phyloP scores from a whole-genome alignment of 1,140 invertebrate species.

The Heliothis subflexa region DNA sequence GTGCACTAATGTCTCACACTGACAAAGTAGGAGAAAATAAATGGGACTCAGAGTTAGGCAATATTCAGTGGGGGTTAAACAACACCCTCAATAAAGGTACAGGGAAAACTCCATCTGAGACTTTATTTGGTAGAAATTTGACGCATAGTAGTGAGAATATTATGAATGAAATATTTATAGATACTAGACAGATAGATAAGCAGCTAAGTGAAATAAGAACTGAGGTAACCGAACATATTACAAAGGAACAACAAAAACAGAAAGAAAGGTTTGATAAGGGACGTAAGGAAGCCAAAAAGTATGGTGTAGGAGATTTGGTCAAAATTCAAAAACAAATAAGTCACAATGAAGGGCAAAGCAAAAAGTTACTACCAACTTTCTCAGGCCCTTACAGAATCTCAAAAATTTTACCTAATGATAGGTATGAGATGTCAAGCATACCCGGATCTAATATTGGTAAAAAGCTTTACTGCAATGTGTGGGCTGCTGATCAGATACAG shows the following conservation, averaged over 20 bases:
- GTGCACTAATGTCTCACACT: slow-evolving; percentile 38
- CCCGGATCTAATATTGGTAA: slow-evolving; percentile 42
- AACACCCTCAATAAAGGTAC: slow-evolving; percentile 22
- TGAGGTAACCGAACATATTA: background rate
- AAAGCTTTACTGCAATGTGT: slow-evolving; percentile 48
- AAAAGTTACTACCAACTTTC: background rate
- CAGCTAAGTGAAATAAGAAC: background rate
- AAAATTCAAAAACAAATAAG: background rate
- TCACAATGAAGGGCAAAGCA: slow-evolving; percentile 7
- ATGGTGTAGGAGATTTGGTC: background rate
- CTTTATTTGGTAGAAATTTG: background rate
- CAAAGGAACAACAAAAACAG: background rate
- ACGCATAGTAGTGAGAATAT: slow-evolving; percentile 1
- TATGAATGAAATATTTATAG: background rate
- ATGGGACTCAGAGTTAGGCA: slow-evolving; percentile 21
- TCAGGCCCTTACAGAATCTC: slow-evolving; percentile 1
- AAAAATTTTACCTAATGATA: slow-evolving; percentile 52
- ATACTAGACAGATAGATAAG: background rate
- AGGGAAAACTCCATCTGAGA: slow-evolving; percentile 5
- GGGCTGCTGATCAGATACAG: slow-evolving; percentile 51
- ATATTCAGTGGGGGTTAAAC: slow-evolving; percentile 36
- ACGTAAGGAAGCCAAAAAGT: background rate
- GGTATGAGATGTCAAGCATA: slow-evolving; percentile 52
- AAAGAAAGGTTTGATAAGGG: slow-evolving; percentile 1
- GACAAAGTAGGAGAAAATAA: slow-evolving; percentile 5